Conservation (phyloP, 2,113 vertebrate species). For the Carassius carassius region DNA sequence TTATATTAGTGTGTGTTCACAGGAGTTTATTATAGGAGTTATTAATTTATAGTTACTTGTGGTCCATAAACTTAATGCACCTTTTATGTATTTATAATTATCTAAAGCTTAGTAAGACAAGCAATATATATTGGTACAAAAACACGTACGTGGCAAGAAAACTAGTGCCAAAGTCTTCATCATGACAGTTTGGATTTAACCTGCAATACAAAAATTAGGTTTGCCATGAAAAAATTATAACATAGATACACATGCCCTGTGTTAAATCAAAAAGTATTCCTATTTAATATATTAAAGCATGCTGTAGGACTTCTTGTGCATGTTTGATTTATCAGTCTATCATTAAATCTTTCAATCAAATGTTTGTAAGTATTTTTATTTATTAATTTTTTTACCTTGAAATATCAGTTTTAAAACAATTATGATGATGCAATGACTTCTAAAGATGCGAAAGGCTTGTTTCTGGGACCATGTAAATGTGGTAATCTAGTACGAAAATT, state of each 20-base stretch:
- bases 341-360: too few species aligned
- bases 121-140: not conserved
- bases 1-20: not conserved
- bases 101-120: not conserved
- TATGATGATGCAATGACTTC: not conserved
- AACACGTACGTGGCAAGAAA: slow-evolving; percentile 74
- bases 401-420: not conserved
- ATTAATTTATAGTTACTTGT: not conserved
- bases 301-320: not conserved
- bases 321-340: not conserved
- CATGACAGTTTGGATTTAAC: slow-evolving; percentile 64
- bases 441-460: not conserved
- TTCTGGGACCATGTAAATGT: too few species aligned
- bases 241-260: not conserved
- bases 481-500: too few species aligned
- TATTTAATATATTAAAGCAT: not conserved
- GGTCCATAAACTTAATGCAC: not conserved
- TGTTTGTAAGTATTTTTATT: too few species aligned
- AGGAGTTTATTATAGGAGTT: not conserved
- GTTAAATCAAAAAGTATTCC: not conserved
- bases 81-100: not conserved
- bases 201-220: slow-evolving; percentile 41
- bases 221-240: not conserved
- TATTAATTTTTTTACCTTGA: not conserved
- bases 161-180: slow-evolving; percentile 68